Evolutionary conservation across 2,113 vertebrate genomes (phyloP).

Genomic region (Saccopteryx leptura): DNA sequence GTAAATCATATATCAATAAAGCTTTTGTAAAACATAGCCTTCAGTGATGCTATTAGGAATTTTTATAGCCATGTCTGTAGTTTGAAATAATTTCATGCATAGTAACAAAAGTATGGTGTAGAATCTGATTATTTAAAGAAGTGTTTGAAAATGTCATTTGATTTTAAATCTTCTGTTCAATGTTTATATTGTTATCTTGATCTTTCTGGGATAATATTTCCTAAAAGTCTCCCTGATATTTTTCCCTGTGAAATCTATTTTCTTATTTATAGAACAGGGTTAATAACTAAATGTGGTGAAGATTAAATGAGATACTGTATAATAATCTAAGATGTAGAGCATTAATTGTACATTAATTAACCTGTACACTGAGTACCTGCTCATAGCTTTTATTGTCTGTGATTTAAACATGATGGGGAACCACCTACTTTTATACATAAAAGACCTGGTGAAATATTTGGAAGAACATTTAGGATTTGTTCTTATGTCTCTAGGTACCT

Average conservation of each 20-base stretch:
- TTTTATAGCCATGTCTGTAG: constrained; percentile 54
- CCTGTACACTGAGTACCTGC: neutral
- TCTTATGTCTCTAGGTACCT: constrained; percentile 17
- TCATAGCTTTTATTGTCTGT: neutral
- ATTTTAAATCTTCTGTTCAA: constrained; percentile 50
- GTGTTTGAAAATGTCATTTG: constrained; percentile 28
- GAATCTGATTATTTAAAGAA: constrained; percentile 42
- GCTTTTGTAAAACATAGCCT: neutral
- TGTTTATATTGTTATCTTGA: constrained; percentile 13
- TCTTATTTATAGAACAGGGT: neutral
- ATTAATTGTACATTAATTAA: neutral
- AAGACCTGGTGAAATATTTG: constrained; percentile 27
- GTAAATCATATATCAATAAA: constrained; percentile 53
- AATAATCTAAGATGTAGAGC: neutral
- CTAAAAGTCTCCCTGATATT: neutral
- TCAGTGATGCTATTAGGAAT: neutral
- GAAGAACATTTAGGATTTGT: neutral
- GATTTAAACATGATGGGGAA: neutral
- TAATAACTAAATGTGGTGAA: constrained; percentile 49
- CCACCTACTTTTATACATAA: neutral
- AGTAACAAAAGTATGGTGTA: constrained; percentile 38
- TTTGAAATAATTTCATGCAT: constrained; percentile 37
- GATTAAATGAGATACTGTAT: constrained; percentile 34
- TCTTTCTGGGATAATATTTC: constrained; percentile 49
- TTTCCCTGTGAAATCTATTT: neutral